These are phyloP conservation scores for Pogoniulus pusillus DNA, from an alignment of 2,797 vertebrate genomes.

Conservation along the genomic window DNA sequence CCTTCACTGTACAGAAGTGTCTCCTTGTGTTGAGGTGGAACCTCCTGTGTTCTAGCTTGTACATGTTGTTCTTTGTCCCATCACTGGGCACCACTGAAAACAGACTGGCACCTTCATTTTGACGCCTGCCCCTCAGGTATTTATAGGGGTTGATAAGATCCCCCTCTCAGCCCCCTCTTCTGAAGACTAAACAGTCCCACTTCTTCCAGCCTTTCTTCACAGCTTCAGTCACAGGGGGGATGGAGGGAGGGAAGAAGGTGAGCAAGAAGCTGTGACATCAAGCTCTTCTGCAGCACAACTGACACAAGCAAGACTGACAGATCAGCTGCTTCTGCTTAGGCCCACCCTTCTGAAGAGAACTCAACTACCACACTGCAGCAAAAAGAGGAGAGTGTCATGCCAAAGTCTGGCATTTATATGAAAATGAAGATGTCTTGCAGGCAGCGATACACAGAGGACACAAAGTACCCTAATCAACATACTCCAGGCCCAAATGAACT, in stretches of 20 bases:
- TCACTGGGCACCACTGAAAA: too few species aligned
- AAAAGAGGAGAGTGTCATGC: not conserved
- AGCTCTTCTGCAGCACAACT: not conserved
- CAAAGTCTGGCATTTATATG: not conserved
- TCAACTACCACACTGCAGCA: not conserved
- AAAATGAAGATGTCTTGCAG: not conserved
- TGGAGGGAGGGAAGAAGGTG: not conserved
- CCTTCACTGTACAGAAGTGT: too few species aligned
- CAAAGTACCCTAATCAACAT: not conserved
- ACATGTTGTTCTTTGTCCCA: too few species aligned
- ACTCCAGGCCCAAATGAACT: not conserved
- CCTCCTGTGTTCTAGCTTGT: too few species aligned
- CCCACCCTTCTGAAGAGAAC: not conserved
- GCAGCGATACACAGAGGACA: not conserved
- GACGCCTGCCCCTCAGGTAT: too few species aligned
- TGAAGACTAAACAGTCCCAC: too few species aligned
- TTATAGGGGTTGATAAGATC: too few species aligned
- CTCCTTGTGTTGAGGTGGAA: too few species aligned
- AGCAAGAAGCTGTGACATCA: not conserved
- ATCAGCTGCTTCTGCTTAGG: not conserved
- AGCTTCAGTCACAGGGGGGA: fast-evolving
- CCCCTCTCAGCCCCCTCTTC: too few species aligned
- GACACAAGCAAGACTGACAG: not conserved
- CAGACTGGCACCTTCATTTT: too few species aligned
- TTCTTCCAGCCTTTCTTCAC: too few species aligned